Percentiles rank a stretch among this genome's conserved stretches.
These are phyloP conservation scores for Lepus europaeus DNA, from an alignment of 2,113 vertebrate genomes.

Conservation along the genomic window DNA sequence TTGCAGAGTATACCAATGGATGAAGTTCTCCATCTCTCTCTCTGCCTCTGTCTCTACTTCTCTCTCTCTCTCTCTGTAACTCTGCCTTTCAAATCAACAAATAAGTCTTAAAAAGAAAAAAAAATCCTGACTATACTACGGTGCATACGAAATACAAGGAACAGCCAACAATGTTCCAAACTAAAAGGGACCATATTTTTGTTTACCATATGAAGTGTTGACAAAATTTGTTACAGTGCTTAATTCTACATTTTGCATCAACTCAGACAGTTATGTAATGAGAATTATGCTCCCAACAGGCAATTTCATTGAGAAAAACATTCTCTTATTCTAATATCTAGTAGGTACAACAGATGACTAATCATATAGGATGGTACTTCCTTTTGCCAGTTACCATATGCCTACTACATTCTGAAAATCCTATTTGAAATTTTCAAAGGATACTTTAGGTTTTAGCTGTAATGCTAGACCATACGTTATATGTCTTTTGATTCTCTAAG, in stretches of 20 bases:
- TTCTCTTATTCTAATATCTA: not conserved
- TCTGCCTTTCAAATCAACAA: too few relatives aligned
- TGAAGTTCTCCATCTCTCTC: too few relatives aligned
- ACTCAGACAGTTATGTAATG: conserved; percentile 11
- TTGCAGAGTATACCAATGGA: too few relatives aligned
- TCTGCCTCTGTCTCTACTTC: too few relatives aligned
- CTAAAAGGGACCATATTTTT: not conserved
- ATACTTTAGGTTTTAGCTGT: not conserved
- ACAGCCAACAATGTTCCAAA: not conserved
- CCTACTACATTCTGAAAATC: not conserved
- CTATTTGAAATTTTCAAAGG: conserved; percentile 30
- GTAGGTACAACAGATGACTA: not conserved
- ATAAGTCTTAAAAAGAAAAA: too few relatives aligned
- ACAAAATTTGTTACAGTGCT: conserved; percentile 1
- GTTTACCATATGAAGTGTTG: conserved; percentile 32
- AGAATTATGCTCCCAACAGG: conserved; percentile 7
- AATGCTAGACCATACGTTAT: not conserved
- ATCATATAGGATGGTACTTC: not conserved
- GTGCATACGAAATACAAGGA: not conserved
- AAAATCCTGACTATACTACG: not conserved
- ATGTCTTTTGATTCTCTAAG: not conserved
- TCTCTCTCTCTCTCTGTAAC: too few relatives aligned
- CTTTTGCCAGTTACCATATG: not conserved
- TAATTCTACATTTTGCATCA: conserved; percentile 52
- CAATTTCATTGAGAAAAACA: conserved; percentile 67